Base-by-base conservation (phyloP, 2,113 vertebrate species). In the Neolamprologus sp. region DNA sequence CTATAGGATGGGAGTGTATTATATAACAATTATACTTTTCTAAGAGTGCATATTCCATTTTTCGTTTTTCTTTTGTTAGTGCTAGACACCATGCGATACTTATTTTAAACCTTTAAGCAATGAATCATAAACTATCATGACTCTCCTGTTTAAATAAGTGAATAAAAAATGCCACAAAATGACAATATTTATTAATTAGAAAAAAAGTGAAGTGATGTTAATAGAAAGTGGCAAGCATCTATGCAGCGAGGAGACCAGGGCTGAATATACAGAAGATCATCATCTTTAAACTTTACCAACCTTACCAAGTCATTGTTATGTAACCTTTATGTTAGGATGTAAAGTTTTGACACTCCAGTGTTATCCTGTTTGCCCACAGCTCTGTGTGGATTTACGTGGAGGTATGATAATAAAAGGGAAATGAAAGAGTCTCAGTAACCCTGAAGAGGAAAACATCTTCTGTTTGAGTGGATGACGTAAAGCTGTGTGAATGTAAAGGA, bases 311-410 rank as follows among this genome's bases (percentile, higher is more conserved):
- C 11, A 68, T n/a, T 68, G 35, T 71, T 6, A 42, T 73, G 8
- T 1, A 45, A 45, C 40, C 40, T 28, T 75, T 26, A 75, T 47
- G 0, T 45, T 9, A 51, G 1, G 17, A n/a, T 4, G 1, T 54
- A 80, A 80, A 35, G 2, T 1, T 45, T 23, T 42, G 26, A 17
- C 17, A 79, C 75, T 80, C 45, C 47, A 37, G 2, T 9, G 33
- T 33, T 2, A 54, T 7, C 30, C 78, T 55, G 7, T 37, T 17
- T 80, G 30, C 33, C 2, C n/a, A 23, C 30, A 35, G 8, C 28
- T 35, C 30, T 12, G 7, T 79, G 30, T 19, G 47, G 47, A 53
- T 80, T 53, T 53, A 80, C 4, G 10, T 79, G 26, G 3, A 53
- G 19, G 7, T 30, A 30, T 13, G 19, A 23, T 80, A 5, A 80